Conservation (phyloP, 2,888 invertebrate species). For the Griposia aprilina region DNA sequence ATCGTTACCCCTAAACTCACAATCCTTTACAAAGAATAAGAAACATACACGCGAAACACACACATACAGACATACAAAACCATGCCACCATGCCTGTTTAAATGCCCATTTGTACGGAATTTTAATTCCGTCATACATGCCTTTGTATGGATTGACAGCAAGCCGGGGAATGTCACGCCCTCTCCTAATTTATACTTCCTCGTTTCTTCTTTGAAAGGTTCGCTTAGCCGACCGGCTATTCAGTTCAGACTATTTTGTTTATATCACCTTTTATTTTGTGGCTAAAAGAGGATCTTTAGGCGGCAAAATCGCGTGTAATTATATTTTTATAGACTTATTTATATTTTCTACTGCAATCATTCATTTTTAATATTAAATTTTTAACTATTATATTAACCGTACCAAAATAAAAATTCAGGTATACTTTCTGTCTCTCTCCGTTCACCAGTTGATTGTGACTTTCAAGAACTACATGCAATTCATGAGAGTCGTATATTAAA, state of each 20-base stretch:
- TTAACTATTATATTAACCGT: background rate
- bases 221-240: conserved; percentile 58
- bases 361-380: too few relatives aligned
- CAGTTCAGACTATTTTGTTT: conserved; percentile 63
- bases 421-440: background rate
- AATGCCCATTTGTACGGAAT: conserved; percentile 74
- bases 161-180: conserved; percentile 85
- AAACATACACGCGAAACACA: conserved; percentile 39
- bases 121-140: conserved; percentile 81
- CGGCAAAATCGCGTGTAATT: background rate
- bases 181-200: conserved; percentile 86
- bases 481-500: background rate
- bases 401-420: background rate
- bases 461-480: conserved; percentile 9
- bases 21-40: conserved; percentile 22
- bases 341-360: background rate
- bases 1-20: conserved; percentile 32
- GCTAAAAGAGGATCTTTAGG: conserved; percentile 31
- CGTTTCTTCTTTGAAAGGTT: conserved; percentile 69
- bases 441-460: conserved; percentile 1
- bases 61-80: conserved; percentile 1
- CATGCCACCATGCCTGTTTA: conserved; percentile 43
- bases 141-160: conserved; percentile 80
- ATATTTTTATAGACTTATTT: background rate
- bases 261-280: conserved; percentile 49